Conservation (phyloP, 2,113 vertebrate genomes). For the Pollimyrus isidori region DNA sequence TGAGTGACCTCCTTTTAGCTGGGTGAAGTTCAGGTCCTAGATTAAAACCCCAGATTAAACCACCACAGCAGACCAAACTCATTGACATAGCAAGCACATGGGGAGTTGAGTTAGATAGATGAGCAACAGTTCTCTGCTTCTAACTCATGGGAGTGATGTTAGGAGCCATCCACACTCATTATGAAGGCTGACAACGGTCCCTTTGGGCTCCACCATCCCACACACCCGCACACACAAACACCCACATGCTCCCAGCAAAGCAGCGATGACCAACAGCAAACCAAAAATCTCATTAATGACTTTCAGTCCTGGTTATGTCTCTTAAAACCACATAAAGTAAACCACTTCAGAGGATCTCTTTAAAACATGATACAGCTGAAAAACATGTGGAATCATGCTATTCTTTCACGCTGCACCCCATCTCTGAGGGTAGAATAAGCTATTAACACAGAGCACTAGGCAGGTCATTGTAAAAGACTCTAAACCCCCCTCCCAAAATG, state of each 20-base stretch:
- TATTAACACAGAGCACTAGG: neutral
- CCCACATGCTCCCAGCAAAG: neutral
- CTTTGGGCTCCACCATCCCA: neutral
- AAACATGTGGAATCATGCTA: neutral
- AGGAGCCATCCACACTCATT: neutral
- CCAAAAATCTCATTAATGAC: neutral
- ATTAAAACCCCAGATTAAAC: constrained; percentile 4
- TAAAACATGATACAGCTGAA: neutral
- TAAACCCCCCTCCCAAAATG: neutral
- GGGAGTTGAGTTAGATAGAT: neutral
- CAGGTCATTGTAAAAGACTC: neutral
- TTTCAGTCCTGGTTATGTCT: neutral
- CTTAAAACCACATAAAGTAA: neutral
- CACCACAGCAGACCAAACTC: neutral
- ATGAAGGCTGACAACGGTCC: neutral
- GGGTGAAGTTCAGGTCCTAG: neutral
- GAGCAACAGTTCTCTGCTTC: neutral
- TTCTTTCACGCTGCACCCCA: neutral
- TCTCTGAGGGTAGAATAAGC: neutral
- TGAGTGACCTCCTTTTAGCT: neutral
- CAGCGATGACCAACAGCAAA: neutral
- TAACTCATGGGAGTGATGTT: neutral
- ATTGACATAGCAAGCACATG: neutral
- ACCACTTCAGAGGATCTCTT: neutral
- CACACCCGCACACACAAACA: constrained; percentile 4